Conservation (phyloP, 2,113 vertebrate genomes). For the Danio rerio region GRCz12tu NC_133178.1:42171001-42171500, state of each 20-base stretch:
- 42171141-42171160: conserved; percentile 74
- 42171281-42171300: conserved; percentile 63
- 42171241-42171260: conserved; percentile 59
- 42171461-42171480: conserved; percentile 58
- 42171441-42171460: conserved; percentile 54
- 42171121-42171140: conserved; percentile 68
- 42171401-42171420: conserved; percentile 42
- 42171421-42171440: conserved; percentile 36
- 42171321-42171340: conserved; percentile 52
- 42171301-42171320: conserved; percentile 44
- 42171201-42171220: conserved; percentile 44
- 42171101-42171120: conserved; percentile 58
- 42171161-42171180: conserved; percentile 60
- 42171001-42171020: conserved; percentile 31
- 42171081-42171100: conserved; percentile 56
- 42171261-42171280: conserved; percentile 78
- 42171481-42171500: conserved; percentile 48
- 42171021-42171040: conserved; percentile 54
- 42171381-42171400: conserved; percentile 45
- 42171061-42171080: conserved; percentile 55
- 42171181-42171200: conserved; percentile 51
- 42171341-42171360: conserved; percentile 43
- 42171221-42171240: conserved; percentile 45
- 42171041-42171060: conserved; percentile 55
- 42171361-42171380: conserved; percentile 42